phyloP scores from a whole-genome alignment of 2,888 invertebrate species.

The Lithophane semibrunnea region DNA sequence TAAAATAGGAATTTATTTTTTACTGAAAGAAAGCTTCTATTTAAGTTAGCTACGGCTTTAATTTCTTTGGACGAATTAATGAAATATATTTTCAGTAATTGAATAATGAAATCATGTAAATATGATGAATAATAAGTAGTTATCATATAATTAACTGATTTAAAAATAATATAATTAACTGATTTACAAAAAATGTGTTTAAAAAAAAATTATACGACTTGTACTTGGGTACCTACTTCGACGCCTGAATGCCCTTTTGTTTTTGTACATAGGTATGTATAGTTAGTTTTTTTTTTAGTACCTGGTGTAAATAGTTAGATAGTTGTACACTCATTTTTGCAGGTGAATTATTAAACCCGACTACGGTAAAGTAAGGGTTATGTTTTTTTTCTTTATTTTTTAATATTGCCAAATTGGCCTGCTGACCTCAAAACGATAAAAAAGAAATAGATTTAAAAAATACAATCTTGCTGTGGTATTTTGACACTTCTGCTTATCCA shows the following conservation, averaged over 20 bases:
- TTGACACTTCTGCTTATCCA: not conserved
- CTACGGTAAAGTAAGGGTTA: not conserved
- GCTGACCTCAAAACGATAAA: not conserved
- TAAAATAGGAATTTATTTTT: conserved; percentile 13
- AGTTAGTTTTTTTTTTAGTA: not conserved
- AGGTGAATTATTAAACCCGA: not conserved
- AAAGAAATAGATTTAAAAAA: not conserved
- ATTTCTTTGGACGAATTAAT: conserved; percentile 2
- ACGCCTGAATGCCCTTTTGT: no score
- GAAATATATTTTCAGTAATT: conserved; percentile 3
- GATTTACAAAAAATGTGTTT: no score
- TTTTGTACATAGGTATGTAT: not conserved
- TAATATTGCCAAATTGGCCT: not conserved
- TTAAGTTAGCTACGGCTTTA: not conserved
- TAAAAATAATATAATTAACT: no score
- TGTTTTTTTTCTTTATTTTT: not conserved
- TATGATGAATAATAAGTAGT: not conserved
- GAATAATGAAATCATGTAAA: not conserved
- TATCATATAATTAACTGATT: no score
- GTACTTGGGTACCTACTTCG: no score
- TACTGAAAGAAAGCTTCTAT: not conserved
- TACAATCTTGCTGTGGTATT: not conserved
- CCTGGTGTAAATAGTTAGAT: not conserved
- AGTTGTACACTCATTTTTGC: not conserved
- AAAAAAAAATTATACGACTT: no score